phyloP scores from a whole-genome alignment of 2,113 vertebrate species.

The Paraplagusia blochii region DNA sequence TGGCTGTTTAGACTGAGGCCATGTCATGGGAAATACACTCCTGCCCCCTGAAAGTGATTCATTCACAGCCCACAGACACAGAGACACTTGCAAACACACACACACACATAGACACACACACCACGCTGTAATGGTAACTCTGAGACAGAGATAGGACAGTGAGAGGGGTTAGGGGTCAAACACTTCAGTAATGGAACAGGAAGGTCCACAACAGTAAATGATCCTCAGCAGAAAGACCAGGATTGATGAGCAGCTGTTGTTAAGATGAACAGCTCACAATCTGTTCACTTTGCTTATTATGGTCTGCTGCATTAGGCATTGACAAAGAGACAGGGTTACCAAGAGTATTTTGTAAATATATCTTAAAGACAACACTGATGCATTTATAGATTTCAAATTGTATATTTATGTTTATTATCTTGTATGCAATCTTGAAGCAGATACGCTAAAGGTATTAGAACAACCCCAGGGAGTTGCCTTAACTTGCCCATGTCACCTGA shows the following conservation, averaged over 20 bases:
- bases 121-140: slow-evolving; percentile 63
- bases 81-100: slow-evolving; percentile 44
- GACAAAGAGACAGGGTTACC: too few relatives aligned
- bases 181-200: slow-evolving; percentile 74
- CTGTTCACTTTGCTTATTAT: too few relatives aligned
- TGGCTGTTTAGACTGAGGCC: slow-evolving; percentile 73
- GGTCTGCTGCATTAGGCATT: too few relatives aligned
- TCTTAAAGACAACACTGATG: too few relatives aligned
- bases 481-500: too few relatives aligned
- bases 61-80: slow-evolving; percentile 47
- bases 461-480: too few relatives aligned
- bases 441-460: too few relatives aligned
- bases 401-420: too few relatives aligned
- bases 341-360: too few relatives aligned
- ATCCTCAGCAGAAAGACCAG: slow-evolving; percentile 66
- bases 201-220: slow-evolving; percentile 69
- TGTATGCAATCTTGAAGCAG: too few relatives aligned
- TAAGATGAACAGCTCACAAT: too few relatives aligned
- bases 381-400: too few relatives aligned
- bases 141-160: slow-evolving; percentile 35
- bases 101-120: slow-evolving; percentile 51
- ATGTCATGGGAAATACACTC: slow-evolving; percentile 74
- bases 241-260: slow-evolving; percentile 73
- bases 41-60: slow-evolving; percentile 66
- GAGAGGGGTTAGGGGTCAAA: slow-evolving; percentile 69